A percentile compares a stretch with the other conserved stretches of the same genome.
phyloP scores from a whole-genome alignment of 2,888 invertebrate genomes.

The Coleophora flavipennella region DNA sequence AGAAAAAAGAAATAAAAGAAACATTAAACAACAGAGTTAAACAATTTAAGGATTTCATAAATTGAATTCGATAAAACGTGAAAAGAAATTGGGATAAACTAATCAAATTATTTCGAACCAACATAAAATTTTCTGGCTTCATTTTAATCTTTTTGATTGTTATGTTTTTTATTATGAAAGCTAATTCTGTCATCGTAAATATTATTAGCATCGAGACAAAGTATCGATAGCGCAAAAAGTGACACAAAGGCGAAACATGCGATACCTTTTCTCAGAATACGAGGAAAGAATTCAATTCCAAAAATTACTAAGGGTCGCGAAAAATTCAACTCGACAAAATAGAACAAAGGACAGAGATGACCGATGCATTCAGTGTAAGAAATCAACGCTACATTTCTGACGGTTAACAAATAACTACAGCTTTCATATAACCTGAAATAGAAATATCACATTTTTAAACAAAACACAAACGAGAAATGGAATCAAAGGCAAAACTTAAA shows the following conservation, averaged over 20 bases:
- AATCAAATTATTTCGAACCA: too few species aligned
- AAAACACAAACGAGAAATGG: slow-evolving; percentile 4
- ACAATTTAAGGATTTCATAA: too few species aligned
- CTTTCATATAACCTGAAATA: neutral
- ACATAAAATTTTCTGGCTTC: too few species aligned
- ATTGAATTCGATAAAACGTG: too few species aligned
- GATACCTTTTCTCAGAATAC: slow-evolving; percentile 69
- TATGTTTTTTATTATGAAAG: slow-evolving; percentile 32
- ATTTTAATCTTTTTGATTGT: too few species aligned
- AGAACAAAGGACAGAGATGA: slow-evolving; percentile 42
- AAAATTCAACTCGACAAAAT: slow-evolving; percentile 54
- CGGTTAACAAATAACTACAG: slow-evolving; percentile 1
- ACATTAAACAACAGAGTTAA: too few species aligned
- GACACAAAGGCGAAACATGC: slow-evolving; percentile 69
- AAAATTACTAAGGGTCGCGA: slow-evolving; percentile 49
- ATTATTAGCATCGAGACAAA: slow-evolving; percentile 52
- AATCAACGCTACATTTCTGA: slow-evolving; percentile 9
- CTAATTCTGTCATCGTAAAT: slow-evolving; percentile 47
- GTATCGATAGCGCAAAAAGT: slow-evolving; percentile 62
- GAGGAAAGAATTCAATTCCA: slow-evolving; percentile 66
- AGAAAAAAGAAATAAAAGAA: too few species aligned
- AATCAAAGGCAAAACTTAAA: slow-evolving; percentile 15
- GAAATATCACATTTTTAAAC: neutral
- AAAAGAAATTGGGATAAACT: too few species aligned
- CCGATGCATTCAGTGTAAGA: slow-evolving; percentile 31